phyloP scores from a whole-genome alignment of 2,888 invertebrate species.

The Schrankia costaestrigalis region DNA sequence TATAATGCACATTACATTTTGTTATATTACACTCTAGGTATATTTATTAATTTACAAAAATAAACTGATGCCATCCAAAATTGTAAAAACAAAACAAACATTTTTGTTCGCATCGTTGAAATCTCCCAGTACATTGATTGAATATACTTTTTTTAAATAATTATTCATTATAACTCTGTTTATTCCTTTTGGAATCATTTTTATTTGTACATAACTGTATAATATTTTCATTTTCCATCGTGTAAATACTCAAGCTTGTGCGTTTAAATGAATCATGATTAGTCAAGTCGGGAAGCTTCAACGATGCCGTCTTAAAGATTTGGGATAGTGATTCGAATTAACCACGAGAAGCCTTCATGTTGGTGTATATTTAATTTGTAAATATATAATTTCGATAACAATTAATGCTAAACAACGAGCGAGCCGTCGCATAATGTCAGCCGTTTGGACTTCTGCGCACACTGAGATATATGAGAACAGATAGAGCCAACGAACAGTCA shows the following conservation, averaged over 20 bases:
- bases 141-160: constrained; percentile 21
- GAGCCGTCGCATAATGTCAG: constrained; percentile 61
- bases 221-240: constrained; percentile 36
- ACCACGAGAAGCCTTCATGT: constrained; percentile 63
- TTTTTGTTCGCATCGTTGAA: constrained; percentile 44
- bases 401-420: constrained; percentile 71
- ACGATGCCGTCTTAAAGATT: constrained; percentile 44
- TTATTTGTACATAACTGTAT: constrained; percentile 70
- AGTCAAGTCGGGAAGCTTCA: constrained; percentile 47
- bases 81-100: constrained; percentile 28
- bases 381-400: constrained; percentile 71
- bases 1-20: constrained; percentile 61
- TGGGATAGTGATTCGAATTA: constrained; percentile 57
- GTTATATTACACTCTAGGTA: constrained; percentile 43
- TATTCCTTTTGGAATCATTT: constrained; percentile 39
- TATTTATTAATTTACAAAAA: constrained; percentile 40
- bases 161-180: constrained; percentile 27
- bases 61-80: constrained; percentile 58
- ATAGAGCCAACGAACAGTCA: constrained; percentile 22
- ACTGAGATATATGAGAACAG: too few species aligned
- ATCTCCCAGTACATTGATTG: constrained; percentile 38
- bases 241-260: constrained; percentile 39
- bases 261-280: constrained; percentile 23
- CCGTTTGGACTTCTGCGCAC: constrained; percentile 75
- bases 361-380: constrained; percentile 71